Evolutionary conservation across 2,113 vertebrate species (phyloP), one percentile per base, ranked within the genome.

Genomic region (Pundamilia nyererei): DNA sequence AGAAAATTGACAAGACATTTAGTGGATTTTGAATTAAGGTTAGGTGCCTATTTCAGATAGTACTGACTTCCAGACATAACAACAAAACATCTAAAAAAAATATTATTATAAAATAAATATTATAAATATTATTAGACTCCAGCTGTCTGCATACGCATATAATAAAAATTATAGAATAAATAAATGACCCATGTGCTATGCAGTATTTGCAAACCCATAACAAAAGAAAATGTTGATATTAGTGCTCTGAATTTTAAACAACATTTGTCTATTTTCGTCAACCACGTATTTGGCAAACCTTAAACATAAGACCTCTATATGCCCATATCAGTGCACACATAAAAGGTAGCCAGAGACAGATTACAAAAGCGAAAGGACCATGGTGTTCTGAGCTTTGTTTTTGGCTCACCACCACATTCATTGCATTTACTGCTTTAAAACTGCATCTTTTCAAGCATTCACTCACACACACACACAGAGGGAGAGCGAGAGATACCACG

Each of bases 11-110:
- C 81, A 51, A 29, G 1, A 82, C 9, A 31, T 68, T 87, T 82
- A 58, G 53, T 82, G 56, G 84, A 86, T 81, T 72, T 33, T 80
- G 79, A 91, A 84, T 60, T 88, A 89, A 88, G 62, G 79, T 84
- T 31, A 80, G 51, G 62, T 47, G 53, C 65, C 55, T 19, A 9
- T 14, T 14, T 1, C 21, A 89, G 80, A 89, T 51, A 58, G 42
- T 82, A 70, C 70, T 77, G 35, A 84, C 68, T 86, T 83, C 80
- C 21, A 90, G 87, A 81, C 17, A 45, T 58, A 58, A 58, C 56
- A 58, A 31, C 56, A 58, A 58, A 58, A 31, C 26, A 60, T 60
- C 14, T 17, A 15, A 31, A 47, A 86, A 80, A 80, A 65, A 13
- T 29, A 3, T 86, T 89, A 38, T 1, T 7, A 80, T 79, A 21